A percentile compares a stretch with the other conserved stretches of the same genome.
These are phyloP conservation scores for Ceratoteleas bidentatus DNA, from an alignment of 1,140 invertebrate species.

Conservation along the genomic window DNA sequence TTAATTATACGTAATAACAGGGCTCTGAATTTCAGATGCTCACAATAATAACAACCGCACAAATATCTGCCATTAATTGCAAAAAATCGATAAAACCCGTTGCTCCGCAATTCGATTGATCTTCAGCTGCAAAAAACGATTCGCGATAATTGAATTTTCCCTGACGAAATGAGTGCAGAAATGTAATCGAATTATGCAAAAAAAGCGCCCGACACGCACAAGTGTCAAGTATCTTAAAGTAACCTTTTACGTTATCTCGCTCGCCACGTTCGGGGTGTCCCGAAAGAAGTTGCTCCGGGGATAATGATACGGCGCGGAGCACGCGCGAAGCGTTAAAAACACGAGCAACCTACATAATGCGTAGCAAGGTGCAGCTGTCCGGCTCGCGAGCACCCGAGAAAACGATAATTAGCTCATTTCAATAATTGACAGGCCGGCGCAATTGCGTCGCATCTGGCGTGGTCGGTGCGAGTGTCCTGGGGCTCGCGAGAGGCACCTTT, in stretches of 20 bases:
- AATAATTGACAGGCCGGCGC: slow-evolving; percentile 78
- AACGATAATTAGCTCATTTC: slow-evolving; percentile 81
- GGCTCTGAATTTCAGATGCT: slow-evolving; percentile 4
- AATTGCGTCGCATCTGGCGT: slow-evolving; percentile 78
- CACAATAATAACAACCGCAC: slow-evolving; percentile 14
- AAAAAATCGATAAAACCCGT: slow-evolving; percentile 3
- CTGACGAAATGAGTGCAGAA: slow-evolving; percentile 25
- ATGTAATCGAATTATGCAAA: slow-evolving; percentile 37
- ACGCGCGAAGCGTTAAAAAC: slow-evolving; percentile 65
- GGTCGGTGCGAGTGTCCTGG: slow-evolving; percentile 35
- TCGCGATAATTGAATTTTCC: slow-evolving; percentile 39
- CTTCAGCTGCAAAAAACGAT: not conserved
- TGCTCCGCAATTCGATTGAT: no score
- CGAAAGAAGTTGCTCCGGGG: slow-evolving; percentile 45
- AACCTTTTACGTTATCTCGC: slow-evolving; percentile 58
- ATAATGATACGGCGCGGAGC: slow-evolving; percentile 65
- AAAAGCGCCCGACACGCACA: slow-evolving; percentile 37
- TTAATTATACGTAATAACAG: slow-evolving; percentile 19
- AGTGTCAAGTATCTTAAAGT: slow-evolving; percentile 55
- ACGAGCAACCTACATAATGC: slow-evolving; percentile 51
- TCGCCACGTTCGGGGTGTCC: slow-evolving; percentile 18
- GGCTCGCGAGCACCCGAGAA: slow-evolving; percentile 58
- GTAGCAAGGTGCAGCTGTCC: slow-evolving; percentile 60
- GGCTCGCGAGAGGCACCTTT: slow-evolving; percentile 33
- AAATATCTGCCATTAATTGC: not conserved